Conservation (phyloP, 2,113 vertebrate genomes). For the Trachemys scripta region DNA sequence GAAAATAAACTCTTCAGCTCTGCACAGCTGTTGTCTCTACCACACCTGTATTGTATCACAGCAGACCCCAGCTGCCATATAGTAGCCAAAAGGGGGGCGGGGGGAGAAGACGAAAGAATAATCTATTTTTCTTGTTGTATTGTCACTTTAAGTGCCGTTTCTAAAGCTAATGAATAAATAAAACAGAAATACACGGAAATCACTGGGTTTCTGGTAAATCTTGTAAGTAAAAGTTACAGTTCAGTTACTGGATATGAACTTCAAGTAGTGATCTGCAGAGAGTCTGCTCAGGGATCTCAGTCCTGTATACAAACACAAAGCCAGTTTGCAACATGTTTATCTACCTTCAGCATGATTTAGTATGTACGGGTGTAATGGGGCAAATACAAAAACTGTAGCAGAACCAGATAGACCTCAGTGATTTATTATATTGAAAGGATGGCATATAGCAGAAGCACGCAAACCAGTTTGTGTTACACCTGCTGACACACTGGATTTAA, state of each 20-base stretch:
- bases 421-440: neutral
- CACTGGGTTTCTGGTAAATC: constrained; percentile 13
- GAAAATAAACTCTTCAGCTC: neutral
- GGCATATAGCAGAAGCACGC: rapidly evolving
- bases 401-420: neutral
- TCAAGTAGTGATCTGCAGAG: constrained; percentile 28
- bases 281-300: constrained; percentile 12
- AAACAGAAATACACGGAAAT: constrained; percentile 33
- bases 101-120: neutral
- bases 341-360: neutral
- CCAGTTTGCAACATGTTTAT: neutral
- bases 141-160: constrained; percentile 39
- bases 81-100: neutral
- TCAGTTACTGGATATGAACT: constrained; percentile 7
- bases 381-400: neutral
- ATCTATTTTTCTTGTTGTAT: neutral
- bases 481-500: neutral
- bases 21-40: constrained; percentile 42
- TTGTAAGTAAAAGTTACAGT: constrained; percentile 26
- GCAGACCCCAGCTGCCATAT: constrained; percentile 39
- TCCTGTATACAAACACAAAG: constrained; percentile 6
- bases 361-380: neutral
- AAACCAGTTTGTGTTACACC: neutral
- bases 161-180: constrained; percentile 36
- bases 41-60: constrained; percentile 18